phyloP scores from a whole-genome alignment of 2,888 invertebrate genomes.

The Trichopoda pennipes region DNA sequence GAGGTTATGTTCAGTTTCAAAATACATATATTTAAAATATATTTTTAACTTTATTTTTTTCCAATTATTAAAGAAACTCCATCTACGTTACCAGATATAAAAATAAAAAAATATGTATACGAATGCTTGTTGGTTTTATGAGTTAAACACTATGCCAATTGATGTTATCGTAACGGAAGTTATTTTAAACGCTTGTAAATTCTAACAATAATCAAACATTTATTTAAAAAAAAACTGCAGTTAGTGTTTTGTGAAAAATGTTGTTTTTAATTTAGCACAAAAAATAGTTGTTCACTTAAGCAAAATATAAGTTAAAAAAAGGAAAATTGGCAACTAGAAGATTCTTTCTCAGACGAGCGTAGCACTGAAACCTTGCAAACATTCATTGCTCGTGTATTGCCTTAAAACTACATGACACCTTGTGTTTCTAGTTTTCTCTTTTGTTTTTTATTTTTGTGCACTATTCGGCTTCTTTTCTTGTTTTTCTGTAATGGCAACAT shows the following conservation, averaged over 20 bases:
- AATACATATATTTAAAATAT: too few species aligned
- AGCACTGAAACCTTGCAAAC: too few species aligned
- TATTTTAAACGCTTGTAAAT: neutral
- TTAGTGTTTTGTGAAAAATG: neutral
- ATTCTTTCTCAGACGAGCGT: neutral
- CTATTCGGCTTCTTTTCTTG: neutral
- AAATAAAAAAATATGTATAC: too few species aligned
- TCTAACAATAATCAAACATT: slow-evolving; percentile 20
- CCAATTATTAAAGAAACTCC: too few species aligned
- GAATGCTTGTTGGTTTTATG: neutral
- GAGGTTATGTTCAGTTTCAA: too few species aligned
- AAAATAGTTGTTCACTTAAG: slow-evolving; percentile 20
- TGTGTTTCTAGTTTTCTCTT: slow-evolving; percentile 20
- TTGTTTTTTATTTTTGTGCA: neutral
- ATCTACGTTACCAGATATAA: too few species aligned
- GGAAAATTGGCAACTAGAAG: slow-evolving; percentile 7
- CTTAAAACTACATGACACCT: slow-evolving; percentile 22
- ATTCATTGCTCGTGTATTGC: neutral
- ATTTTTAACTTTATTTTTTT: too few species aligned
- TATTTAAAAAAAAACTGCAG: slow-evolving; percentile 35
- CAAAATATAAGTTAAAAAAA: slow-evolving; percentile 20
- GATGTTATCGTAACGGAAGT: neutral
- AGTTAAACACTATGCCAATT: slow-evolving; percentile 50
- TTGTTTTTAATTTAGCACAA: neutral
- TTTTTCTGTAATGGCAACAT: neutral